Conservation (phyloP, 2,113 vertebrate species). For the Oenanthe melanoleuca region DNA sequence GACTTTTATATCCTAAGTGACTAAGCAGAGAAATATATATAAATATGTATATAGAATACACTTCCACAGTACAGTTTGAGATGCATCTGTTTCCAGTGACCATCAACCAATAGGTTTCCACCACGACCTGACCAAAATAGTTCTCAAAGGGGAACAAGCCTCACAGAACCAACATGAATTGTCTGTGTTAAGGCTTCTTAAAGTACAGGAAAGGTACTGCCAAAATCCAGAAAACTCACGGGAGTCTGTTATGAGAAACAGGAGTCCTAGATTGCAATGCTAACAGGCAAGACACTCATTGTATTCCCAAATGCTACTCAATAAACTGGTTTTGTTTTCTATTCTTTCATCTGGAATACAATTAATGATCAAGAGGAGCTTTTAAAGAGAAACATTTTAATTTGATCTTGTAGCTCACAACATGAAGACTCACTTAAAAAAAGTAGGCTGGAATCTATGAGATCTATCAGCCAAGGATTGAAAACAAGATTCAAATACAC, state of each 20-base stretch:
- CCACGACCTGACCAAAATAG: neutral
- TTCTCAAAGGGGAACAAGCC: neutral
- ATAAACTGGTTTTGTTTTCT: neutral
- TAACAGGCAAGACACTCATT: neutral
- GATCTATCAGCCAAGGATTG: neutral
- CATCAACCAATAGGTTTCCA: neutral
- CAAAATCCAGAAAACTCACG: neutral
- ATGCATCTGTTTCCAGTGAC: neutral
- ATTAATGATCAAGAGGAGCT: neutral
- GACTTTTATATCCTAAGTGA: neutral
- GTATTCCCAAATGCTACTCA: neutral
- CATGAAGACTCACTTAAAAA: neutral
- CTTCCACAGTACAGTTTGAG: neutral
- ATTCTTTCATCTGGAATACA: neutral
- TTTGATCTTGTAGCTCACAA: neutral
- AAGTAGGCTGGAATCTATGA: neutral
- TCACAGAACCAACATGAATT: neutral
- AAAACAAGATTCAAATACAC: neutral
- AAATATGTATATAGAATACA: neutral
- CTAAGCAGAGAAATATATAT: neutral
- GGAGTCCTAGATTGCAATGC: neutral
- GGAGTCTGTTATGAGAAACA: rapidly evolving
- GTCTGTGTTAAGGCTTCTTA: neutral
- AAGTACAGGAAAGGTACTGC: neutral
- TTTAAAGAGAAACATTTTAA: neutral